Conservation (phyloP, 2,797 vertebrate genomes). For the Smutsia gigantea region DNA sequence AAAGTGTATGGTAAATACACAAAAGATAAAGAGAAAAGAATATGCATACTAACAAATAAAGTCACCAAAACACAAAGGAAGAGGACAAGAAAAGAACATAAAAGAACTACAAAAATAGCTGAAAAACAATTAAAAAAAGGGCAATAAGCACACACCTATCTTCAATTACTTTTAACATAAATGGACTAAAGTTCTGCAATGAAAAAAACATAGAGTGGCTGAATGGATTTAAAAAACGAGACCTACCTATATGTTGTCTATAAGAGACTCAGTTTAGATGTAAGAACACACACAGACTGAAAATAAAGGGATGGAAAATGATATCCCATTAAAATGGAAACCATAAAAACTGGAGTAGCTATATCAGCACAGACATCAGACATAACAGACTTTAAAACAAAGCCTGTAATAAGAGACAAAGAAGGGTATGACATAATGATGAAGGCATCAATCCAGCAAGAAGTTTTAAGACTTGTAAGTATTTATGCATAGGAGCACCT, state of each 20-base stretch:
- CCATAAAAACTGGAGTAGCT: background rate
- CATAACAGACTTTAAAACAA: background rate
- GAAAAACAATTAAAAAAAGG: background rate
- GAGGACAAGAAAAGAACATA: background rate
- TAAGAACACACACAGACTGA: background rate
- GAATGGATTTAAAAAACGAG: background rate
- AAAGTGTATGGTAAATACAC: background rate
- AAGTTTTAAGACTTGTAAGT: too few relatives aligned
- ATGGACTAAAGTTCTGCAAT: background rate
- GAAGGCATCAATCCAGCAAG: too few relatives aligned
- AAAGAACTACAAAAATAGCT: background rate
- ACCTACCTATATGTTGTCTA: background rate
- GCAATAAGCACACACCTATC: background rate
- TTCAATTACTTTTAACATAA: background rate
- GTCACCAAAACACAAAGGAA: background rate
- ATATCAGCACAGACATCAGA: background rate
- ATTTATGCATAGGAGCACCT: too few relatives aligned
- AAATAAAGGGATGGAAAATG: background rate
- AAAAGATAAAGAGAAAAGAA: background rate
- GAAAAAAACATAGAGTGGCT: background rate
- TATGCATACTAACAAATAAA: background rate
- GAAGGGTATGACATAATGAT: too few relatives aligned
- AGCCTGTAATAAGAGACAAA: background rate
- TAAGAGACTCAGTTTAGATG: background rate
- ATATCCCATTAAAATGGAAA: background rate